Evolutionary conservation across 2,113 vertebrate genomes (phyloP), one percentile per base, ranked within the genome.

Genomic region (Hipposideros armiger): DNA sequence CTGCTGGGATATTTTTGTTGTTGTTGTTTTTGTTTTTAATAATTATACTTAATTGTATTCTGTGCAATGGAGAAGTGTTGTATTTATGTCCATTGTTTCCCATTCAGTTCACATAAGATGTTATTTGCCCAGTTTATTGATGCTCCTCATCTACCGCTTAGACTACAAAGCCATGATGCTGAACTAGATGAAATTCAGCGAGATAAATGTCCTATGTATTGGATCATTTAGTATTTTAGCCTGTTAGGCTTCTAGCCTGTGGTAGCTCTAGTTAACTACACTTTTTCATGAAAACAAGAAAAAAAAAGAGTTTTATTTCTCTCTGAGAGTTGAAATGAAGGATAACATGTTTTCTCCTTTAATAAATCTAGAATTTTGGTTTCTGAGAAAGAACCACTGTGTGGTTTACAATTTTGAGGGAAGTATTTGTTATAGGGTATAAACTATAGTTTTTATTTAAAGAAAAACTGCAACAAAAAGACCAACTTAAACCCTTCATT

Each of bases 111-210:
- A 94, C 52, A 64, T 87, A 91, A 93, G 87, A n/a, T 26, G 42
- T 78, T 62, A 81, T 94, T 94, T 95, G 47, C 24, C 28, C 54
- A 74, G 30, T 78, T 96, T 96, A 95, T 58, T 97, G 62, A 88
- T 87, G 64, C 7, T 93, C 40, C 94, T 92, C n/a, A 73, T 95
- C 87, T 87, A 11, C 50, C 78, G 47, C 78, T 89, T 80, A 87
- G 62, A 76, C 60, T 91, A 56, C 77, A 95, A 87, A 96, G 47
- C 54, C 47, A 81, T 70, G 45, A 67, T 87, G 36, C 62, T 78
- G 14, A 81, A 67, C 95, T 97, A 95, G 66, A 89, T 97, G 77
- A 94, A 97, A 87, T 95, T 32, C 0, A 78, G 36, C 70, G 62
- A 94, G 82, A 86, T 82, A 69, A 96, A 72, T 2, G 0, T 52